phyloP scores from a whole-genome alignment of 2,888 invertebrate species.

The Epinotia demarniana region DNA sequence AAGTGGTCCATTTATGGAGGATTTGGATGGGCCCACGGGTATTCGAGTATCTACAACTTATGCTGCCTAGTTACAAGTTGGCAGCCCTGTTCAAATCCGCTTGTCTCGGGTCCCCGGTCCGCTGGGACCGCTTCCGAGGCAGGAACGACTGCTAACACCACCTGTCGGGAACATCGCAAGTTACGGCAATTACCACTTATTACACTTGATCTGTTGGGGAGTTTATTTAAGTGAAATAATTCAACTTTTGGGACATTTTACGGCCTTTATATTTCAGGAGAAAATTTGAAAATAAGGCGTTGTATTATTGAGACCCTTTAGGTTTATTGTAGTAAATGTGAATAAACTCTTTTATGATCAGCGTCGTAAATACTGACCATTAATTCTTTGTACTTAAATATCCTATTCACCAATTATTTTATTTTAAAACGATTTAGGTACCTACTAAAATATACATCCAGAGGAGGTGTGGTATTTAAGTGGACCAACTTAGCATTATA shows the following conservation, averaged over 20 bases:
- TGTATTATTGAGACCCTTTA: neutral
- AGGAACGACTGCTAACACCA: conserved; percentile 5
- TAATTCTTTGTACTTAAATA: neutral
- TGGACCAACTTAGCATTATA: too few relatives aligned
- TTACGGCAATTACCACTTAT: conserved; percentile 25
- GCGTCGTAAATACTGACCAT: too few relatives aligned
- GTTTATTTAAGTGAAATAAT: conserved; percentile 19
- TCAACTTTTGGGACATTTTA: conserved; percentile 22
- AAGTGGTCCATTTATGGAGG: neutral
- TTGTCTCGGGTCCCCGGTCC: neutral
- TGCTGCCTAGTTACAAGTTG: neutral
- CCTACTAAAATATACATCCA: too few relatives aligned
- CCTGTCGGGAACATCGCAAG: conserved; percentile 6
- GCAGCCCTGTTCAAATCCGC: neutral
- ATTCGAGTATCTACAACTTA: neutral
- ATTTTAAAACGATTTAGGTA: too few relatives aligned
- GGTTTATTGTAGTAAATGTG: neutral
- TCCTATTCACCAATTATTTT: neutral
- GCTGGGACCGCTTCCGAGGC: neutral
- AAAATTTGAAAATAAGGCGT: conserved; percentile 3
- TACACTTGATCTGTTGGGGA: conserved; percentile 12
- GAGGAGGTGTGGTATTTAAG: too few relatives aligned
- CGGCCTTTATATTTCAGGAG: conserved; percentile 15
- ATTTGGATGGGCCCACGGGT: neutral
- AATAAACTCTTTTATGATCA: neutral